A percentile compares a stretch with the other conserved stretches of the same genome.
Evolutionary conservation across 2,113 vertebrate genomes (phyloP).

Genomic region (Chlamydotis undulata): DNA sequence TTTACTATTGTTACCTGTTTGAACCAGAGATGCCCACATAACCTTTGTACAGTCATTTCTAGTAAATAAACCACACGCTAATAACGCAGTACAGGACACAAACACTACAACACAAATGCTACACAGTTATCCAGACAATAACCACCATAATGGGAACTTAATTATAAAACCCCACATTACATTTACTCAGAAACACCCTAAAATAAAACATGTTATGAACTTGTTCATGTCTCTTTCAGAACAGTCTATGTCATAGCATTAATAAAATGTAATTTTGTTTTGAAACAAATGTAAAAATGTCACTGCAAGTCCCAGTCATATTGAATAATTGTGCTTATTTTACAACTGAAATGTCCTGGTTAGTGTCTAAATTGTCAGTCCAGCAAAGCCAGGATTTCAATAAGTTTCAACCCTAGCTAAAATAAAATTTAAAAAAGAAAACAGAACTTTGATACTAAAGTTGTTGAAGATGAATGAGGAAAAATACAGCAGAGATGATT

Average conservation of each 20-base stretch:
- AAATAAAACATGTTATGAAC: neutral
- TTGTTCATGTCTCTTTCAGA: neutral
- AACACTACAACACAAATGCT: neutral
- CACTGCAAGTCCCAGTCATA: neutral
- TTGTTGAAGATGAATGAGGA: neutral
- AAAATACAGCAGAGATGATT: neutral
- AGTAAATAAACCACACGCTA: neutral
- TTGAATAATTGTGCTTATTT: neutral
- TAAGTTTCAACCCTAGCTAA: neutral
- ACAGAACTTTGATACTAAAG: neutral
- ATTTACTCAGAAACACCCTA: neutral
- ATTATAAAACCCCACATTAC: neutral
- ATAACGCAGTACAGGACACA: neutral
- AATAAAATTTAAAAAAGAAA: neutral
- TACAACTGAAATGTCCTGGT: neutral
- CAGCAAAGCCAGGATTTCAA: neutral
- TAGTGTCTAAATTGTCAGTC: neutral
- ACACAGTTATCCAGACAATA: neutral
- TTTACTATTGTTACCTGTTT: neutral
- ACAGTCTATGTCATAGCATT: neutral
- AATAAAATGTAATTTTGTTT: neutral
- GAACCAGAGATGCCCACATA: neutral
- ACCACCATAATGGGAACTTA: neutral
- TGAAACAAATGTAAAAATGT: neutral
- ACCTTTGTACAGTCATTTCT: neutral